A percentile compares a stretch with the other conserved stretches of the same genome.
Conservation (phyloP, 2,888 invertebrate genomes). For the Melieria crassipennis region DNA sequence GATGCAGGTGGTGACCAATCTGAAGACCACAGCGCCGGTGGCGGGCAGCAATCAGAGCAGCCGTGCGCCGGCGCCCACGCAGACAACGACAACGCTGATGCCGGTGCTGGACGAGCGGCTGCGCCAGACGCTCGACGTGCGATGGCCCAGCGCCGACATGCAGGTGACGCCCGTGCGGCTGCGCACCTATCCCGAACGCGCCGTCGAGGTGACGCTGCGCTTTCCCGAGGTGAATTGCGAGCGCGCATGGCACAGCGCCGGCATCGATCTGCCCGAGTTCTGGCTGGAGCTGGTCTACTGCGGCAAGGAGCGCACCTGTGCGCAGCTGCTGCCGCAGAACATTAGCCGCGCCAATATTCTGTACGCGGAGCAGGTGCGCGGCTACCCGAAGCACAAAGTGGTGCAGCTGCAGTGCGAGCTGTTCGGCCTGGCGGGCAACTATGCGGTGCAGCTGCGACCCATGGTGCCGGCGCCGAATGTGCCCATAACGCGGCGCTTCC, state of each 20-base stretch:
- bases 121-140: constrained; percentile 74
- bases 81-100: constrained; percentile 56
- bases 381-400: constrained; percentile 75
- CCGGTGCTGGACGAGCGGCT: constrained; percentile 60
- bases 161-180: constrained; percentile 80
- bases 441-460: constrained; percentile 78
- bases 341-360: constrained; percentile 71
- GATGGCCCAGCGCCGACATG: constrained; percentile 82
- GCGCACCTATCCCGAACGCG: constrained; percentile 80
- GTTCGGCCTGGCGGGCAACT: constrained; percentile 85
- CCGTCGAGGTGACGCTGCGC: constrained; percentile 78
- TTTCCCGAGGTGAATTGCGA: constrained; percentile 78
- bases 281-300: constrained; percentile 84
- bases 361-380: constrained; percentile 81
- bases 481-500: constrained; percentile 55
- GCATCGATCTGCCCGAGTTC: constrained; percentile 71
- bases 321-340: constrained; percentile 68
- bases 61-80: constrained; percentile 30
- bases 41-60: not conserved
- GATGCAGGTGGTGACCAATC: constrained; percentile 59
- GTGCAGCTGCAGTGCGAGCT: constrained; percentile 79
- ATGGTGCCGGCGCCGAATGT: constrained; percentile 70
- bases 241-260: constrained; percentile 63
- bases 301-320: constrained; percentile 79
- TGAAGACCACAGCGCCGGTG: constrained; percentile 48